These are phyloP conservation scores for Sialia sialis DNA, from an alignment of 2,113 vertebrate genomes.

Conservation along the genomic window DNA sequence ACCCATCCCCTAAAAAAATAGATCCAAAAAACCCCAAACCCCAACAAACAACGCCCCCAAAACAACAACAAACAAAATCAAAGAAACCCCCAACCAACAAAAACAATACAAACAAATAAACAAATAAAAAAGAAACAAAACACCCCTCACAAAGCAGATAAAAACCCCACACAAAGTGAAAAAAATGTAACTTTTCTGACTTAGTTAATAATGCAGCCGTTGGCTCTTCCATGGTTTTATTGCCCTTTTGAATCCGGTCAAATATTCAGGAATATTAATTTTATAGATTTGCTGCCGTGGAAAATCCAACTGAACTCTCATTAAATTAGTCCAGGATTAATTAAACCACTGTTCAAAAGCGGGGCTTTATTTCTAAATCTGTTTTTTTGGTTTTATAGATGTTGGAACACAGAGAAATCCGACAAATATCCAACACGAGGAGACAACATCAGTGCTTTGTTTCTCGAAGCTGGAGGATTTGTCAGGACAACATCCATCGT, in stretches of 20 bases:
- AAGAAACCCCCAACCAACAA: background rate
- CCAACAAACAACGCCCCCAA: too few species aligned
- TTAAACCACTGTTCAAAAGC: background rate
- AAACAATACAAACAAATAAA: background rate
- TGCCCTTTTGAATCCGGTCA: background rate
- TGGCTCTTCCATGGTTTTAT: background rate
- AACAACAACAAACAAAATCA: background rate
- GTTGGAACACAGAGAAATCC: background rate
- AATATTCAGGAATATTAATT: background rate
- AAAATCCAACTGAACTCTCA: rapidly evolving
- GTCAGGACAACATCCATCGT: too few species aligned
- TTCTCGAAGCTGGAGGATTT: background rate
- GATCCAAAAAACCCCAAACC: background rate
- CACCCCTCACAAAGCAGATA: background rate
- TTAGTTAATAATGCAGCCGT: rapidly evolving
- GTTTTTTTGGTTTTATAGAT: background rate
- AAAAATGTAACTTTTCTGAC: background rate
- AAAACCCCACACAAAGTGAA: background rate
- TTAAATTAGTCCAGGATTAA: background rate
- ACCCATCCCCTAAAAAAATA: rapidly evolving
- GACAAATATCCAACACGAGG: background rate
- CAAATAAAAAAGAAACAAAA: too few species aligned
- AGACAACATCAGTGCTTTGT: rapidly evolving
- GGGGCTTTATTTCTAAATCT: rapidly evolving
- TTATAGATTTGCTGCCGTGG: background rate